Evolutionary conservation across 2,797 vertebrate species (phyloP).

Genomic region (Champsocephalus esox): DNA sequence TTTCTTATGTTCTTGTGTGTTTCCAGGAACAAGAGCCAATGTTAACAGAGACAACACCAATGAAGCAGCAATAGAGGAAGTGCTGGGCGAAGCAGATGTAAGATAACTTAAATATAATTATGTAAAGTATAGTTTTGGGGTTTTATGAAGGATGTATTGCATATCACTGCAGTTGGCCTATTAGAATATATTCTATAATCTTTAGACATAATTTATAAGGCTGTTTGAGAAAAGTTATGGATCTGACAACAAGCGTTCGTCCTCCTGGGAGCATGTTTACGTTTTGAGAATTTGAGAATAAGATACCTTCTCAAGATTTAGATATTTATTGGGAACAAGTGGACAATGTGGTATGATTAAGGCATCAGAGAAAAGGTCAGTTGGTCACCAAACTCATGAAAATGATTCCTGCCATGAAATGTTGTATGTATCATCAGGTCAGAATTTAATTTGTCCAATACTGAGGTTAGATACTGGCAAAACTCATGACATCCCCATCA

Average conservation of each 20-base stretch:
- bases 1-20: neutral
- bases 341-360: neutral
- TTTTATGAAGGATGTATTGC: neutral
- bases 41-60: neutral
- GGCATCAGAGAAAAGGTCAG: neutral
- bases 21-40: constrained; percentile 5
- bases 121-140: too few species aligned
- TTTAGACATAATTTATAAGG: neutral
- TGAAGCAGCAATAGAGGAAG: neutral
- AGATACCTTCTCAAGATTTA: too few species aligned
- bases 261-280: neutral
- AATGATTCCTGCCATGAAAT: neutral
- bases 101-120: neutral
- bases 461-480: neutral
- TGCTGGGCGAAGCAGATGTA: neutral
- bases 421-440: neutral
- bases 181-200: neutral
- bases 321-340: neutral
- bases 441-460: neutral
- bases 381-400: neutral
- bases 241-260: too few species aligned
- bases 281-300: neutral
- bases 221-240: neutral
- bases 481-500: too few species aligned
- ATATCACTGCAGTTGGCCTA: neutral